These are phyloP conservation scores for Artemisiospiza belli DNA, from an alignment of 2,113 vertebrate species.

Conservation along the genomic window DNA sequence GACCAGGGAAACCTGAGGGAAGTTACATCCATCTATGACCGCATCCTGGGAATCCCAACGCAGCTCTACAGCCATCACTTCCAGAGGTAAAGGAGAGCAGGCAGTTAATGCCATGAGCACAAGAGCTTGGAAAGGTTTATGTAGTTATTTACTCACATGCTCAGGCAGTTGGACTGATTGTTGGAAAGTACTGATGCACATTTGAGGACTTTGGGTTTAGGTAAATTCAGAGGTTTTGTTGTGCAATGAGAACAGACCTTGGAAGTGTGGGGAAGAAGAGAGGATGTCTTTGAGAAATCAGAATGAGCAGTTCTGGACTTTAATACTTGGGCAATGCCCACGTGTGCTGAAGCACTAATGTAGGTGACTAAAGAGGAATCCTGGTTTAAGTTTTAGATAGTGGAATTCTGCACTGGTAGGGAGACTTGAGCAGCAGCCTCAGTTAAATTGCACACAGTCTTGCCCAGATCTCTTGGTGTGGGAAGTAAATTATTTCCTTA, in stretches of 20 bases:
- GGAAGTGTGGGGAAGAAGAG: background rate
- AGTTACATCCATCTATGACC: constrained; percentile 92
- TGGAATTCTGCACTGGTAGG: background rate
- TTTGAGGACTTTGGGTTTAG: background rate
- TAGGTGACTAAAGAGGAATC: background rate
- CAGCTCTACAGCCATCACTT: constrained; percentile 97
- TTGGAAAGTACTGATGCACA: background rate
- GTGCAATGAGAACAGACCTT: background rate
- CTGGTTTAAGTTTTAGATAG: background rate
- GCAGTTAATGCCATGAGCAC: rapidly evolving
- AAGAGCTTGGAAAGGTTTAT: background rate
- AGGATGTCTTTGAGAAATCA: background rate
- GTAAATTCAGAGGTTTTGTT: background rate
- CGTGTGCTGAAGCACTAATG: rapidly evolving
- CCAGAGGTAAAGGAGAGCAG: constrained; percentile 83
- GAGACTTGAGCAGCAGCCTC: background rate
- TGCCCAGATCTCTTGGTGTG: background rate
- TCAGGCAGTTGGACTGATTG: rapidly evolving
- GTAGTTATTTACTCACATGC: rapidly evolving
- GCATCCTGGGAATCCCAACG: constrained; percentile 93
- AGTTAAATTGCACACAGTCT: background rate
- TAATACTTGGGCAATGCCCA: rapidly evolving
- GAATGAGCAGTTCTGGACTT: background rate
- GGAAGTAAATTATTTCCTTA: background rate
- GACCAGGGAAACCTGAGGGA: constrained; percentile 89